These are phyloP conservation scores for Lagorchestes hirsutus DNA, from an alignment of 2,797 vertebrate species.

Conservation along the genomic window DNA sequence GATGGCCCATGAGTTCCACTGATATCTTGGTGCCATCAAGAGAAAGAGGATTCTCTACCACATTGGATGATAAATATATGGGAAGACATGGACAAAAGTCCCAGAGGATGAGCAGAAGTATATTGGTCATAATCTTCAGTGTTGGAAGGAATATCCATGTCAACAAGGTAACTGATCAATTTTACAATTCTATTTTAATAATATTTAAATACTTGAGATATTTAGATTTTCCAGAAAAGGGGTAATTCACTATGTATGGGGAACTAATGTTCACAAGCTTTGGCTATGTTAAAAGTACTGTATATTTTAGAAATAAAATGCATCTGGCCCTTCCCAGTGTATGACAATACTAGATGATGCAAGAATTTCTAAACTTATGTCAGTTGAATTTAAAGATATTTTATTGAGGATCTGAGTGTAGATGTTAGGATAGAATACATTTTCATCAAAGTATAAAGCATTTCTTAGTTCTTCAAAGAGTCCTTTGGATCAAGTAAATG, in stretches of 20 bases:
- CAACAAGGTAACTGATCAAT: not conserved
- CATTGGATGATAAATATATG: not conserved
- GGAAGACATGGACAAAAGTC: too few species aligned
- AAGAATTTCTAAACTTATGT: not conserved
- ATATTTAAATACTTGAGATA: slow-evolving; percentile 3
- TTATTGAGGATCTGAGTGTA: not conserved
- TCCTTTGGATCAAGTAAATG: not conserved
- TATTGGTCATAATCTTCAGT: not conserved
- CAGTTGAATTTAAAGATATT: not conserved
- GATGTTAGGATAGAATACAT: not conserved
- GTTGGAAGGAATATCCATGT: not conserved
- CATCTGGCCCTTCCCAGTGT: not conserved
- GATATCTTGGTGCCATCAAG: not conserved
- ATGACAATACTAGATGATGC: not conserved
- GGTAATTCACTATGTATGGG: not conserved
- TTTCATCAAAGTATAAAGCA: not conserved
- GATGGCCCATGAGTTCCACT: not conserved
- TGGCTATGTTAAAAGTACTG: not conserved
- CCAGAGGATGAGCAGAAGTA: not conserved
- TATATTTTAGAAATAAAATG: slow-evolving; percentile 9
- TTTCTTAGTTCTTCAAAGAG: not conserved
- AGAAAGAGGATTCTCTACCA: not conserved
- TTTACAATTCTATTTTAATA: not conserved
- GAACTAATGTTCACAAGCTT: not conserved
- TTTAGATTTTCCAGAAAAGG: slow-evolving; percentile 12